These are phyloP conservation scores for Streptopelia turtur DNA, from an alignment of 2,797 vertebrate species.

Conservation along the genomic window DNA sequence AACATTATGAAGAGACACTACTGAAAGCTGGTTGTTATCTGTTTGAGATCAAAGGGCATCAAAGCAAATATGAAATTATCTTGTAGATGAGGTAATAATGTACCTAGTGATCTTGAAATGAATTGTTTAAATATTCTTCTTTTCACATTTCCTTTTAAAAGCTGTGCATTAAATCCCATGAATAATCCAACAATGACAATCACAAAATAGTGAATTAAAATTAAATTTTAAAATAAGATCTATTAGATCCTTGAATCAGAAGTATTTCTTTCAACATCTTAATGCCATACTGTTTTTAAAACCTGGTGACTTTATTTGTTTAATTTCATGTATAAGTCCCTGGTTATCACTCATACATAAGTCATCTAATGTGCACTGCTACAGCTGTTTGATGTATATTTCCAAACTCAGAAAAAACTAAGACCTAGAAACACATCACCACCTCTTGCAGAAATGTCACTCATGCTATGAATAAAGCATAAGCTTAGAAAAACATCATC, in stretches of 20 bases:
- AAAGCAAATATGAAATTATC: slow-evolving; percentile 9
- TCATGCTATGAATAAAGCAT: slow-evolving; percentile 6
- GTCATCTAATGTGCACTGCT: neutral
- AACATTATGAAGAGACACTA: neutral
- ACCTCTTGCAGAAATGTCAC: slow-evolving; percentile 2
- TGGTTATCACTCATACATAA: neutral
- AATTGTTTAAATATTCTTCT: neutral
- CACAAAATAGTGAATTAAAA: neutral
- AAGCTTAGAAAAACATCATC: slow-evolving; percentile 46
- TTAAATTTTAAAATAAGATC: neutral
- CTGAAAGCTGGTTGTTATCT: neutral
- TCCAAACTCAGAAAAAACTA: neutral
- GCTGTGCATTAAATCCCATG: neutral
- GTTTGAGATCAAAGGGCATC: neutral
- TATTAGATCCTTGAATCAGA: neutral
- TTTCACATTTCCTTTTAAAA: neutral
- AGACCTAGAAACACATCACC: neutral
- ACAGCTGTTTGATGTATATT: neutral
- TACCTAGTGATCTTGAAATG: neutral
- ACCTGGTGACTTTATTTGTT: neutral
- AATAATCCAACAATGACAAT: neutral
- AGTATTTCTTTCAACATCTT: neutral
- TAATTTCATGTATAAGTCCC: neutral
- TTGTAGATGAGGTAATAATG: neutral
- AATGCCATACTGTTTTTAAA: neutral